Evolutionary conservation across 2,113 vertebrate species (phyloP), one percentile per base, ranked within the genome.

Genomic region (Perca schrenkii): DNA sequence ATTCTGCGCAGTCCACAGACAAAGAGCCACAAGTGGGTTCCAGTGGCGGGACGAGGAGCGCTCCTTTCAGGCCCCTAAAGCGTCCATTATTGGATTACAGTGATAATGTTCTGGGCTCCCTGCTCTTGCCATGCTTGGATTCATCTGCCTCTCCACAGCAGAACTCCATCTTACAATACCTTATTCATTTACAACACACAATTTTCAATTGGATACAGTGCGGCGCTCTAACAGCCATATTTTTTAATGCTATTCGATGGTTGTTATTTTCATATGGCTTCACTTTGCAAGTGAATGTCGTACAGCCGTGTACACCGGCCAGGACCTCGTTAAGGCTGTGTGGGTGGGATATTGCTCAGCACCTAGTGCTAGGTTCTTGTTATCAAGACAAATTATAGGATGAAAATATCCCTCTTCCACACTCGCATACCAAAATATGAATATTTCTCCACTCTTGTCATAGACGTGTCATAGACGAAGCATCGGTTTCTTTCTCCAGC

Each of bases 81-180:
- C 86, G 71, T 91, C 88, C 88, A 89, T 93, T 94, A 93, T 90
- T 71, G 86, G 91, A 92, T 93, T 94, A 93, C 84, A 75, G 49
- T 79, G 78, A 89, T 87, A 86, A 89, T 25, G 68, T 90, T 86
- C 68, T 83, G 74, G 65, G 79, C 88, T 62, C 63, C 71, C 78
- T 80, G 73, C 76, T 70, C 74, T 80, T 57, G 58, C 74, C 84
- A 75, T 83, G 79, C 74, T 84, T 74, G 86, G 67, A 86, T 68
- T 79, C 46, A 34, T 67, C 47, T n/a, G 14, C 74, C 47, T 79
- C 63, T 77, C 70, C 71, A 66, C 61, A 87, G 75, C 74, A 77
- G 83, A 74, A 83, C 78, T 82, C 60, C 74, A 66, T 83, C 53
- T 74, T 64, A 56, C 76, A 84, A 50, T 78, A 62, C 85, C 58